Conservation (phyloP, 2,113 vertebrate genomes). For the Uropsilus gracilis region DNA sequence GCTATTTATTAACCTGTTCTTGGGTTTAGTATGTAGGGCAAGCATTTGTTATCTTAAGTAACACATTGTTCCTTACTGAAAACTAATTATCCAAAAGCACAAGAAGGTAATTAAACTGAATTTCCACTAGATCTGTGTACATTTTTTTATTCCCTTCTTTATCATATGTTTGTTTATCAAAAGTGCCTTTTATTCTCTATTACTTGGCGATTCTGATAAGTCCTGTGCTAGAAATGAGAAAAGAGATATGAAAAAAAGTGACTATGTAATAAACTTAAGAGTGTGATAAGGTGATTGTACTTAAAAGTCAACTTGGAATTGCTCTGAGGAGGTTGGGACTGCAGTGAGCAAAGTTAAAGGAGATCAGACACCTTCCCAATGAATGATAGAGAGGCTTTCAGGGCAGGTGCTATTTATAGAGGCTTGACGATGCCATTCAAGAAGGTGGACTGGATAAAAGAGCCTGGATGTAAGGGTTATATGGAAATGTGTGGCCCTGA, state of each 20-base stretch:
- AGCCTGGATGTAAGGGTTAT: not conserved
- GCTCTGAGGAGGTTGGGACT: not conserved
- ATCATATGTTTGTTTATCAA: not conserved
- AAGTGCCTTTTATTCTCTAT: not conserved
- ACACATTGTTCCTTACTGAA: not conserved
- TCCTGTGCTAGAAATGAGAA: not conserved
- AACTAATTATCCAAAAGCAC: not conserved
- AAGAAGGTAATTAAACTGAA: not conserved
- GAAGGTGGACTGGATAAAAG: not conserved
- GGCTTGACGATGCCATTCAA: no score
- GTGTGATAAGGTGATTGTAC: not conserved
- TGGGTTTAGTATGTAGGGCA: not conserved
- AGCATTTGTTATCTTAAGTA: not conserved
- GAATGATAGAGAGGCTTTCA: not conserved
- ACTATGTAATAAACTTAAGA: not conserved
- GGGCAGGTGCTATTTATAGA: not conserved
- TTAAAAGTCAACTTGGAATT: not conserved
- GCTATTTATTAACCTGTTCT: slow-evolving; percentile 1
- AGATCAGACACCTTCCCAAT: not conserved
- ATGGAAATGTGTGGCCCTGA: not conserved
- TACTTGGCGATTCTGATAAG: not conserved
- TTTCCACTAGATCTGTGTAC: not conserved
- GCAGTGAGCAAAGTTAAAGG: not conserved
- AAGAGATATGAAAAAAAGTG: not conserved
- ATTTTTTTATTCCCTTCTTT: not conserved